phyloP scores from a whole-genome alignment of 2,113 vertebrate genomes.

The Paramisgurnus dabryanus region DNA sequence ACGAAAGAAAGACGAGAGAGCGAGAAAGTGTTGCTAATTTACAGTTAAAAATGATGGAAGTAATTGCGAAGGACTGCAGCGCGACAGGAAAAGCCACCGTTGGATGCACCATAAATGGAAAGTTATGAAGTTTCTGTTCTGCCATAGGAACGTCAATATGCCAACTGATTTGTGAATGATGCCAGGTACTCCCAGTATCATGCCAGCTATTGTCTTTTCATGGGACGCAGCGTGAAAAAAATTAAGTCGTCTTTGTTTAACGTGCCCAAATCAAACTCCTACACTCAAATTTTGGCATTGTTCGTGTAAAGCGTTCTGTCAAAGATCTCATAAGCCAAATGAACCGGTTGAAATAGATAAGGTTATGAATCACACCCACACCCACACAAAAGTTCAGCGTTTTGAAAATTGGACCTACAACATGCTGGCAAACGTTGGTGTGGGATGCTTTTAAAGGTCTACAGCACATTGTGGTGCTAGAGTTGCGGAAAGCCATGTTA shows the following conservation, averaged over 20 bases:
- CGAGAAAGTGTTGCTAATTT: constrained; percentile 28
- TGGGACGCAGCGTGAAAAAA: neutral
- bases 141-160: constrained; percentile 3
- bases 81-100: constrained; percentile 12
- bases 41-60: constrained; percentile 15
- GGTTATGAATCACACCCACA: constrained; percentile 25
- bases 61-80: constrained; percentile 8
- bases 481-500: constrained; percentile 18
- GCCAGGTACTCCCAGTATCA: neutral
- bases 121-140: neutral
- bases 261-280: constrained; percentile 33
- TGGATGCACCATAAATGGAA: neutral
- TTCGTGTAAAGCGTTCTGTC: neutral
- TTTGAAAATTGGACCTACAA: constrained; percentile 24
- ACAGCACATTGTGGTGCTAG: neutral
- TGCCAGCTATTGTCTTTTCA: constrained; percentile 12
- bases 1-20: constrained; percentile 56
- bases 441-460: constrained; percentile 20
- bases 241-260: neutral
- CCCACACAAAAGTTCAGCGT: neutral
- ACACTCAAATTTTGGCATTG: neutral
- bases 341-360: constrained; percentile 2
- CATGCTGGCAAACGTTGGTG: neutral
- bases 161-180: neutral
- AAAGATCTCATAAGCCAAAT: constrained; percentile 19